Evolutionary conservation across 2,113 vertebrate genomes (phyloP), one percentile per base, ranked within the genome.

Genomic region (Equus quagga): DNA sequence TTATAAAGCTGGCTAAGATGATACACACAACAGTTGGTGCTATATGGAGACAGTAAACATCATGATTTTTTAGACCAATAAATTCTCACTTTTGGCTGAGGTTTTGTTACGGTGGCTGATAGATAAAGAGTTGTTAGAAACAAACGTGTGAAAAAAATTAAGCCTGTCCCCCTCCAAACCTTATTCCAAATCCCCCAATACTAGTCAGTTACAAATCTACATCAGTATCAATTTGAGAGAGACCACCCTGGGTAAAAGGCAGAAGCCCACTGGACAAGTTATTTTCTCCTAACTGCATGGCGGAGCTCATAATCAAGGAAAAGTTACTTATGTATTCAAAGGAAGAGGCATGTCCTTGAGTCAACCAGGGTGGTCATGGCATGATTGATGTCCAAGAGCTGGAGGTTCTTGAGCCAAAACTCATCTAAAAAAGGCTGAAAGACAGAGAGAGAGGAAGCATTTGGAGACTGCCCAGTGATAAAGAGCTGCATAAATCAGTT

Each of bases 281-380:
- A 49, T 92, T 82, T 46, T 73, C 17, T 58, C 14, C 19, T 60
- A 72, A 67, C 44, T 60, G n/a, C 36, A 23, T 13, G 7, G 31
- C 60, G 73, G 44, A 82, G 21, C 31, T 94, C n/a, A 24, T 31
- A 78, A 54, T 7, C 58, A 80, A 94, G 23, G 81, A 93, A 69
- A 94, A n/a, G 56, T 82, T 81, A 90, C 84, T 96, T 96, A 60
- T 78, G 41, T 84, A 44, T 65, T 92, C 79, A 89, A 94, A 90
- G 65, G 75, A 87, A 95, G 19, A 92, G 46, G 58, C 46, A 10
- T 0, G 46, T 51, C 69, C 88, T 96, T 82, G 60, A 83, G 83
- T 87, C 75, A 76, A 8, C 49, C 58, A 33, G 9, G 67, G 73
- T 51, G 36, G 80, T 65, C 36, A 54, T 1, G 19, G 78, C 33